Percentiles rank a stretch among this genome's conserved stretches.
Conservation (phyloP, 2,113 vertebrate species). For the human region DNA sequence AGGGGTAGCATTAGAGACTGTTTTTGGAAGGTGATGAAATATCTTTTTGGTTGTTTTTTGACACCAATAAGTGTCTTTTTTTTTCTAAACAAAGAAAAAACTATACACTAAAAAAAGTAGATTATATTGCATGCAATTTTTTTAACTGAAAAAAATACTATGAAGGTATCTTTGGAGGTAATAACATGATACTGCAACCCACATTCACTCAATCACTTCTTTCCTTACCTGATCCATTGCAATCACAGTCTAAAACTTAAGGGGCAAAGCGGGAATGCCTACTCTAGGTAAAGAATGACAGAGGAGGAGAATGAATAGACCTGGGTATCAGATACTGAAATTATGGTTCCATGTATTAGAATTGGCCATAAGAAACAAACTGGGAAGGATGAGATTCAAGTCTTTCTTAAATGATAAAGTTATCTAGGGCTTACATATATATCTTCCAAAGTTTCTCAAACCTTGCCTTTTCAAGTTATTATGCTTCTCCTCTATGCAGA, state of each 20-base stretch:
- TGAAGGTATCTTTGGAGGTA: neutral
- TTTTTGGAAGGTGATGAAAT: neutral
- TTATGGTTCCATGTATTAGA: neutral
- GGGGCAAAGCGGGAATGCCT: too few relatives aligned
- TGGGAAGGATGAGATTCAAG: neutral
- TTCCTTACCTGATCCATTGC: neutral
- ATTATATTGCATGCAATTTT: neutral
- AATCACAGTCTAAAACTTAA: neutral
- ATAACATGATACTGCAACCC: neutral
- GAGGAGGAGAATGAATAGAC: neutral
- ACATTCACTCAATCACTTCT: neutral
- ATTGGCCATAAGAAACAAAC: neutral
- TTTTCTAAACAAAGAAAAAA: too few relatives aligned
- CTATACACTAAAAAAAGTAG: too few relatives aligned
- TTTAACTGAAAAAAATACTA: neutral
- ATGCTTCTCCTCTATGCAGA: neutral
- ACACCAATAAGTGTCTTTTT: too few relatives aligned
- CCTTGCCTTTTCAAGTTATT: neutral
- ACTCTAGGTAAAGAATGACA: neutral
- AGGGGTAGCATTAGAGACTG: neutral
- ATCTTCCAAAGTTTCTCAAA: neutral
- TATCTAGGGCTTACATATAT: neutral
- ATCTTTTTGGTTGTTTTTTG: too few relatives aligned
- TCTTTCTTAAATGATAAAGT: neutral
- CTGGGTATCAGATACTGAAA: neutral